Evolutionary conservation across 2,888 invertebrate genomes (phyloP).

Genomic region (Atherix ibis): DNA sequence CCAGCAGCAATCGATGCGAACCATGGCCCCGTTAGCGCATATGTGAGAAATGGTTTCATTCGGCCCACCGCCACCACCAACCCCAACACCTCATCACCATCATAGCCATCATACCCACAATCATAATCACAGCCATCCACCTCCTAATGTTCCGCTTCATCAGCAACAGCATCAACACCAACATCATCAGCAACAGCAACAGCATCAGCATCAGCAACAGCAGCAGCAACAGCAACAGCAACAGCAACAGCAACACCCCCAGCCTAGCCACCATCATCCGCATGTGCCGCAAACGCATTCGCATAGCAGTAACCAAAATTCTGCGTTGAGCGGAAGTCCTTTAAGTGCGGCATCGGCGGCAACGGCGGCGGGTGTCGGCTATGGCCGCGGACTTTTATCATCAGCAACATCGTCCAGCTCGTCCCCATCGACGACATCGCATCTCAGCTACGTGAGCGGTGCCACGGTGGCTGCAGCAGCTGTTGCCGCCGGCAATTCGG

Average conservation of each 20-base stretch:
- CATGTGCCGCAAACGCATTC: conserved; percentile 15
- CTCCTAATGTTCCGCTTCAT: too few species aligned
- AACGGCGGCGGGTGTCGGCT: conserved; percentile 6
- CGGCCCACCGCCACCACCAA: conserved; percentile 11
- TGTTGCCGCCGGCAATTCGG: conserved; percentile 11
- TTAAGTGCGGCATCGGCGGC: not conserved
- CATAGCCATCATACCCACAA: conserved; percentile 13
- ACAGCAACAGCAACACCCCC: conserved; percentile 5
- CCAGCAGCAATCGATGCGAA: conserved; percentile 31
- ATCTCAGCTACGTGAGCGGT: not conserved
- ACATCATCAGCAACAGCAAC: conserved; percentile 10
- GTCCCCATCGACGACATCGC: not conserved
- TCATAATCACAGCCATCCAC: conserved; percentile 12
- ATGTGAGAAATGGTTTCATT: conserved; percentile 34
- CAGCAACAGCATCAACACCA: conserved; percentile 7
- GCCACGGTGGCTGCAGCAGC: not conserved
- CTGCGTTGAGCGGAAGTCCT: conserved; percentile 10
- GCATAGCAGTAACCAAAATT: conserved; percentile 12
- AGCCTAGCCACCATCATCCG: conserved; percentile 11
- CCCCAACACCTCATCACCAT: conserved; percentile 12
- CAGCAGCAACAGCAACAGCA: conserved; percentile 9
- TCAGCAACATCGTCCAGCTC: not conserved
- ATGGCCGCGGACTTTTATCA: too few species aligned
- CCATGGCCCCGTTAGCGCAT: conserved; percentile 33
- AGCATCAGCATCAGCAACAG: conserved; percentile 10